A percentile compares a stretch with the other conserved stretches of the same genome.
Evolutionary conservation across 2,113 vertebrate genomes (phyloP).

Genomic region (Verasper variegatus): DNA sequence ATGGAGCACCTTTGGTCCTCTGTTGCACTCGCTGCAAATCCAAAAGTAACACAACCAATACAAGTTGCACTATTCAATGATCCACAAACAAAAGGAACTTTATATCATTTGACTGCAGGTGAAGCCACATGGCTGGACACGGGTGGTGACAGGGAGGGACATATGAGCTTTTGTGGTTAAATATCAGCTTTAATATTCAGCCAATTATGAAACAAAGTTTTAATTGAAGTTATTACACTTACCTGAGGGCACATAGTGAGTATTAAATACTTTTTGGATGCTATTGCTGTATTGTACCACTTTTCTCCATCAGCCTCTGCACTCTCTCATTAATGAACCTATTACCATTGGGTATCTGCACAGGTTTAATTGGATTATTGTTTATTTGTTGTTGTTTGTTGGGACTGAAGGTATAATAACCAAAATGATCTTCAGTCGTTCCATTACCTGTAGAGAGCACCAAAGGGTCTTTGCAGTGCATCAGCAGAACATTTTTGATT

Average conservation of each 20-base stretch:
- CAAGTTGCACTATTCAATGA: constrained; percentile 51
- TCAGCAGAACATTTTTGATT: no score
- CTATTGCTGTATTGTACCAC: constrained; percentile 1
- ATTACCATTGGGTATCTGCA: constrained; percentile 11
- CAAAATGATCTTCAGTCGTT: constrained; percentile 25
- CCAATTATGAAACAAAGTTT: constrained; percentile 50
- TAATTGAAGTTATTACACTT: constrained; percentile 53
- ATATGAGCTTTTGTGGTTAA: constrained; percentile 1
- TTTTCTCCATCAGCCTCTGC: constrained; percentile 3
- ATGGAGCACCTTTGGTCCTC: constrained; percentile 67
- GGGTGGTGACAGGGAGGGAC: background rate
- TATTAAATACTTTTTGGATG: constrained; percentile 39
- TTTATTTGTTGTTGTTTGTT: constrained; percentile 31
- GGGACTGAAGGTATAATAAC: constrained; percentile 7
- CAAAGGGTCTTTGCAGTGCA: background rate
- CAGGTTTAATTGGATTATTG: constrained; percentile 32
- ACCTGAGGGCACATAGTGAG: constrained; percentile 37
- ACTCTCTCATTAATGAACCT: constrained; percentile 31
- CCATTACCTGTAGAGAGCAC: background rate
- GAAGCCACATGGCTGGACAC: background rate
- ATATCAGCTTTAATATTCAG: constrained; percentile 51
- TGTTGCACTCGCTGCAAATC: constrained; percentile 42
- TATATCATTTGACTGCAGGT: constrained; percentile 14
- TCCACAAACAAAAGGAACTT: constrained; percentile 16
- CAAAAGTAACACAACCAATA: constrained; percentile 47